Evolutionary conservation across 64 coral and sea anemone species (phyloP).

Genomic region (Montipora sp.): DNA sequence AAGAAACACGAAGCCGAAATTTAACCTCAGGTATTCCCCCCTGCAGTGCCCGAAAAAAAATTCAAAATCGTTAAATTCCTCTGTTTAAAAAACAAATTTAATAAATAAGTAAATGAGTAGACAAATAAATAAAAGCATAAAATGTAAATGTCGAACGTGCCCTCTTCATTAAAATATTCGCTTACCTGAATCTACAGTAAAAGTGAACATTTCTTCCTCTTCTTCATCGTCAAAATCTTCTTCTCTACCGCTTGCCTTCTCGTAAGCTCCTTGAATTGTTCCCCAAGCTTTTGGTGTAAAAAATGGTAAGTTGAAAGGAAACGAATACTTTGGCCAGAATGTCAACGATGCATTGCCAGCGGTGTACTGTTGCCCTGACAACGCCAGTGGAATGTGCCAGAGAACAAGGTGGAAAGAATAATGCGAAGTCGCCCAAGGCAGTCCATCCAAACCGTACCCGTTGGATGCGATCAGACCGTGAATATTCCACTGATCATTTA

Average conservation of each 20-base stretch:
- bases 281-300: constrained; percentile 85
- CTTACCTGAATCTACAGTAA: constrained; percentile 73
- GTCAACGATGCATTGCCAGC: constrained; percentile 78
- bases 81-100: too few relatives aligned
- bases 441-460: constrained; percentile 85
- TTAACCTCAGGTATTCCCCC: too few relatives aligned
- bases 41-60: too few relatives aligned
- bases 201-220: constrained; percentile 92
- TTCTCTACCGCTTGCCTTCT: constrained; percentile 23
- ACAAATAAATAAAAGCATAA: too few relatives aligned
- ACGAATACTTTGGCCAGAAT: constrained; percentile 77
- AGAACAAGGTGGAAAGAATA: constrained; percentile 84
- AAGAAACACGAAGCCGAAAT: too few relatives aligned
- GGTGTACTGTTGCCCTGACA: constrained; percentile 88
- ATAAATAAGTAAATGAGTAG: too few relatives aligned
- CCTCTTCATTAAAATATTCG: not conserved
- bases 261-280: constrained; percentile 66
- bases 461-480: constrained; percentile 84
- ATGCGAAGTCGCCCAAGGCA: constrained; percentile 93
- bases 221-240: constrained; percentile 24
- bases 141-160: not conserved
- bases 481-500: constrained; percentile 95
- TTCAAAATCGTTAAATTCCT: too few relatives aligned
- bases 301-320: constrained; percentile 86
- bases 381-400: constrained; percentile 87